Base-by-base conservation (phyloP, 2,888 invertebrate species). In the Lepidocyrtinus sp. region DNA sequence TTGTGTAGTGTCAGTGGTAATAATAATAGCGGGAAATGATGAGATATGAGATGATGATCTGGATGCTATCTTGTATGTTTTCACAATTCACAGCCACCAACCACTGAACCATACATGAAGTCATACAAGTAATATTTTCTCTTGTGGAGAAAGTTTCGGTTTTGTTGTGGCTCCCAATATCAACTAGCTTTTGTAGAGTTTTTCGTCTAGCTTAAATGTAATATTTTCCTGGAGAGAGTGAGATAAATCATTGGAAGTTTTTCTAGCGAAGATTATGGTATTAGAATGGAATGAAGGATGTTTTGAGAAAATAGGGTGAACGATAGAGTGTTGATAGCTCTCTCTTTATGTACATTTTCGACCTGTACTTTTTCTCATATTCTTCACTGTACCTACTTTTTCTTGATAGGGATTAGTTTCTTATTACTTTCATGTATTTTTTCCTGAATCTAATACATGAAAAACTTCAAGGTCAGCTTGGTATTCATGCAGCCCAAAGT, bases 1-100 rank as follows among this genome's bases (percentile, higher is more conserved):
- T 36, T 55, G 55, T 55, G 17, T 55, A n/a, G 55, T 55, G 55
- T 55, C 55, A 55, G 55, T 55, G 55, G 55, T 55, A 55, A 55
- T 55, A 55, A n/a, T 36, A 36, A 36, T 15, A 55, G 15, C 15
- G 9, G 55, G 55, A n/a, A 55, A 55, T 55, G 55, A 55, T 55
- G 55, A 55, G 55, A n/a, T 55, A 55, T 55, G 55, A 55, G 55
- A 55, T 55, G 55, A 55, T 55, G 17, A n/a, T 55, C 9, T 55
- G 9, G 36, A 36, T 36, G 36, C 12, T 36, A 36, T 36, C 36
- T 36, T 36, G 36, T 36, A 36, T 7, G 12, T 12, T 36, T 36
- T 36, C 36, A n/a, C n/a, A 5, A 36, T 36, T 36, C 36, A 7
- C 36, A 36, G 5, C 12, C 36, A 7, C 5, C 36, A 7, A n/a